Evolutionary conservation across 92 coral and sea anemone genomes (phyloP).

Genomic region (Porites evermanni): DNA sequence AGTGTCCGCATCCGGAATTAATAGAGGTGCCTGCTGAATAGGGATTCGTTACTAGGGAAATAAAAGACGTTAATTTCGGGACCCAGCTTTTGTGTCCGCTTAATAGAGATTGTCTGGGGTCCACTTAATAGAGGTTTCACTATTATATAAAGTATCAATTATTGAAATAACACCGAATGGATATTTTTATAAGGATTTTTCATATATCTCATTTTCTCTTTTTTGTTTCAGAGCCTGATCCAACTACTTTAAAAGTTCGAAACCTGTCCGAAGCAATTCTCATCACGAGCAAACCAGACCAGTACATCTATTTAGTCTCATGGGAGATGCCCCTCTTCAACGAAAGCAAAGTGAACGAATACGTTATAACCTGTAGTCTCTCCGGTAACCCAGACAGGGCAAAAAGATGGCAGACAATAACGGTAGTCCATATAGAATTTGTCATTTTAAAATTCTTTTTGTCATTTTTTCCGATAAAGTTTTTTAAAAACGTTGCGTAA

Average conservation of each 20-base stretch:
- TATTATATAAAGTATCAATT: too few relatives aligned
- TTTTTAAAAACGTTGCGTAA: too few relatives aligned
- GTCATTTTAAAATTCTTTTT: background rate
- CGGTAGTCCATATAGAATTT: background rate
- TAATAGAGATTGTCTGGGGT: too few relatives aligned
- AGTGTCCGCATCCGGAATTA: too few relatives aligned
- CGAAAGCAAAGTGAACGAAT: background rate
- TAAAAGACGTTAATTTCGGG: too few relatives aligned
- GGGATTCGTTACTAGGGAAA: too few relatives aligned
- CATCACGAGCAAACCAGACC: background rate
- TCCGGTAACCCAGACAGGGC: constrained; percentile 21
- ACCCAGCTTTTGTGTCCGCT: too few relatives aligned
- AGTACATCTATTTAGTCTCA: background rate
- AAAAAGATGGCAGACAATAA: background rate
- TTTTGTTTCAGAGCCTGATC: constrained; percentile 23
- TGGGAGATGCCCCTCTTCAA: constrained; percentile 21
- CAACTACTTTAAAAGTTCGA: background rate
- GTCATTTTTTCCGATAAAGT: background rate
- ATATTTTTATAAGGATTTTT: too few relatives aligned
- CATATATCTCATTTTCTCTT: background rate
- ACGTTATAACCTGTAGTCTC: background rate
- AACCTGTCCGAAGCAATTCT: background rate
- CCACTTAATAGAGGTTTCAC: too few relatives aligned
- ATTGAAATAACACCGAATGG: background rate
- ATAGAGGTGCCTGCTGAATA: too few relatives aligned